These are phyloP conservation scores for Archilochus colubris DNA, from an alignment of 2,113 vertebrate species.

Conservation along the genomic window DNA sequence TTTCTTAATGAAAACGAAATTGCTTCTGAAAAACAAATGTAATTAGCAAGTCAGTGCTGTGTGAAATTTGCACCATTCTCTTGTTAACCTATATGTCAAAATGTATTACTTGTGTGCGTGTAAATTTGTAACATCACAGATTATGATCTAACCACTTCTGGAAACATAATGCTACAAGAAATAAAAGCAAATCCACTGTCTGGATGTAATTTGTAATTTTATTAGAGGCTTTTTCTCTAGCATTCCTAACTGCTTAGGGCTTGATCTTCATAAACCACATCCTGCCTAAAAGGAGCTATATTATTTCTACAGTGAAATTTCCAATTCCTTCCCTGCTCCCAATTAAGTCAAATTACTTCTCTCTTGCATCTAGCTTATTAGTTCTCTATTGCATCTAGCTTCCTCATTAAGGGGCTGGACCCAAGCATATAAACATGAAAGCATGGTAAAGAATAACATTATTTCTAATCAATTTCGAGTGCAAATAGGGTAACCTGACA, in stretches of 20 bases:
- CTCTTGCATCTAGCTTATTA: neutral
- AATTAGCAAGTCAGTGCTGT: conserved; percentile 60
- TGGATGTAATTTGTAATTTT: conserved; percentile 36
- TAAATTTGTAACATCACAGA: conserved; percentile 53
- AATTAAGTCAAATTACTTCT: conserved; percentile 43
- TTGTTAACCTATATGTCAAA: conserved; percentile 69
- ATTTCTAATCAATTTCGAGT: neutral
- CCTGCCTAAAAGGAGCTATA: neutral
- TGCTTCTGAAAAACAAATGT: conserved; percentile 60
- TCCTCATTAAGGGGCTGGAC: neutral
- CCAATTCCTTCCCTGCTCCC: neutral
- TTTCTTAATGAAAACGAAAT: conserved; percentile 72
- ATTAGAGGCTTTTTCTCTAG: conserved; percentile 20
- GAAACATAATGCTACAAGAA: conserved; percentile 36
- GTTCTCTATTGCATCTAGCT: neutral
- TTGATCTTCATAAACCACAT: conserved; percentile 22
- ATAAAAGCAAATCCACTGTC: conserved; percentile 40
- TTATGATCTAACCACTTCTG: conserved; percentile 47
- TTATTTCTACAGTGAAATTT: conserved; percentile 12
- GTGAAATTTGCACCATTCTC: conserved; percentile 64
- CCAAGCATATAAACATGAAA: neutral
- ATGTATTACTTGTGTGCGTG: conserved; percentile 47
- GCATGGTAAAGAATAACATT: neutral
- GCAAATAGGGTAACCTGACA: neutral
- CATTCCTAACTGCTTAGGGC: neutral